Base-by-base conservation (phyloP, 2,113 vertebrate genomes). In the Mesembrinibis cayennensis region DNA sequence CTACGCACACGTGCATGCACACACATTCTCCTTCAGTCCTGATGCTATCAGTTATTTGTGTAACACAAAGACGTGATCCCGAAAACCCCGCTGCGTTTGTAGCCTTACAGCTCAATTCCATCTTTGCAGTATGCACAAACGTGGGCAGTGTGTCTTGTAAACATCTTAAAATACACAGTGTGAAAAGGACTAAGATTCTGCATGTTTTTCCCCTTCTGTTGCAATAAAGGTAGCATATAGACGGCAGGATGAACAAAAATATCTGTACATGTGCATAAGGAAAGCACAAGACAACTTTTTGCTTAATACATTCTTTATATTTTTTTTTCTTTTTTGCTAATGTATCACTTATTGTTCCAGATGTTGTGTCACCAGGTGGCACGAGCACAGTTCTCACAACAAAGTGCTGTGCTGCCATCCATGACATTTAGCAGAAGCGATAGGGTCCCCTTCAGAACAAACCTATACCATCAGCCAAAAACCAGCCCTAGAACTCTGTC, bases 401-500 rank as follows among this genome's bases (percentile, higher is more conserved):
- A 11, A 81, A 42, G 49, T 11, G 52, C 45, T 59, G 26, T 18
- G 88, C 10, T 82, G 36, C 87, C 70, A 81, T 69, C 70, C 36
- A 1, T 67, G 82, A 92, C 86, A 88, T 85, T 92, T 71, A 90
- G 80, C 87, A 93, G 63, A 90, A 44, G 36, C 29, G 55, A 58
- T 40, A 66, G 22, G 21, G 18, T 42, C 30, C 42, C 61, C 66
- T 87, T 73, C 65, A 82, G 70, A 94, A 86, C 23, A 50, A 84
- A 96, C 17, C 66, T 72, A 0, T 26, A 56, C 80, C 42, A 42
- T 61, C 2, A 79, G 90, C 72, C 72, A 80, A 97, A 73, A 77
- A 92, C 47, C 5, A 82, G 82, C 65, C 87, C 69, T 52, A 65
- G 71, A 42, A 90, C 67, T 89, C 80, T 88, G 78, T 81, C 95